Evolutionary conservation across 1,140 invertebrate species (phyloP), one percentile per base, ranked within the genome.

Genomic region (Lepidotrigona ventralis): DNA sequence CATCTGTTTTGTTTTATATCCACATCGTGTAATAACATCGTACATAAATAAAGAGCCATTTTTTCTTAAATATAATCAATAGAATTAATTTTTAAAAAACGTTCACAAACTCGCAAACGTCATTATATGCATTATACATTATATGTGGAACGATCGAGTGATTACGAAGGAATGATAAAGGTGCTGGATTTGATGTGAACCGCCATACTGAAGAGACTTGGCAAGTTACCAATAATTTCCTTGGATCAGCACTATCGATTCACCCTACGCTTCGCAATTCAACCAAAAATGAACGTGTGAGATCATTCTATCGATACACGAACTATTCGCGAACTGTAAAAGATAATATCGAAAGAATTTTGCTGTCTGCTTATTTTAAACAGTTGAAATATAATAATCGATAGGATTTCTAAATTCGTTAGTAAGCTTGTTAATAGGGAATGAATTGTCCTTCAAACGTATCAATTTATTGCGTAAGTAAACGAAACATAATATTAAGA

Each of bases 171-270:
- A 84, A 83, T 79, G 81, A 81, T 70, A 78, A 81, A 85, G 66
- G 63, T 69, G 69, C 76, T 80, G 73, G 78, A 72, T 79, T 86
- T 78, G 79, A 82, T 64, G 58, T 68, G 54, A 51, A 68, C 26
- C 60, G 83, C 80, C 79, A 86, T 88, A 91, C 88, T 89, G 85
- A 86, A 86, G 54, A 74, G 68, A 83, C 60, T 84, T 91, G 90
- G 90, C 90, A 85, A 85, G 63, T 71, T 85, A 84, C 86, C 90
- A 91, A 90, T 89, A 91, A 91, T 89, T 87, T 90, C 64, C 85
- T 90, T 68, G 85, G 84, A 91, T 91, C 88, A 90, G 79, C 88
- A 89, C 53, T 79, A 81, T 83, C 83, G 80, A 69, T 54, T 33
- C n/a, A 56, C 46, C 15, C 21, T 71, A 69, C 19, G 39, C 56